Evolutionary conservation across 2,797 vertebrate genomes (phyloP), one percentile per base, ranked within the genome.

Genomic region (Nyctibius grandis): DNA sequence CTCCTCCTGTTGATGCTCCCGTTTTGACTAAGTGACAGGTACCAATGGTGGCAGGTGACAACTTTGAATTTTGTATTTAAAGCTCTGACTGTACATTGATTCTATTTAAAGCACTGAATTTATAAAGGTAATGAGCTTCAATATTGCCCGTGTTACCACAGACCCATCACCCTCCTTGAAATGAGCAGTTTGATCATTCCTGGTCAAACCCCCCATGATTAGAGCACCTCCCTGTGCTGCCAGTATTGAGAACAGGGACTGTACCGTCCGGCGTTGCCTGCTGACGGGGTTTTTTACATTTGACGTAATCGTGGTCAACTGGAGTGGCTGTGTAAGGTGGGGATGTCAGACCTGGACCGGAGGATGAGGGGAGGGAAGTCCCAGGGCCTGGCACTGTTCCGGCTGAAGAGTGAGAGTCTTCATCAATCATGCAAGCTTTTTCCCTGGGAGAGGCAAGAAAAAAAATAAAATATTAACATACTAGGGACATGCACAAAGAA

Each of bases 261-360:
- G 98, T 99, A 99, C 99, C 99, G 98, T 99, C 99, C 98, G 98
- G 99, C 98, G 99, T 98, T 97, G 98, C 99, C 98, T 99, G 99
- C 98, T 99, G 99, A 97, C 98, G 98, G 98, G 98, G 98, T 98
- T 99, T 99, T 99, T 99, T 99, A 99, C 99, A 99, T 99, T 99
- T 99, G 99, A 99, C 98, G 99, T 99, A 99, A 99, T 99, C 99
- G 97, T 99, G 99, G 99, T 99, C 99, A 99, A 99, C 98, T 96
- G 99, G 99, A 98, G 99, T 99, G 98, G 99, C 99, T 98, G 98
- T 99, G 97, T 99, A 99, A 98, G 99, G 99, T 98, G 99, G 99
- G 97, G 99, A 99, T 98, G 99, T 99, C 99, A 99, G 99, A 99
- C 99, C 99, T 99, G 99, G 99, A 97, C 99, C 98, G 12, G 98